Base-by-base conservation (phyloP, 2,888 invertebrate genomes). In the Pilophorus perplexus region DNA sequence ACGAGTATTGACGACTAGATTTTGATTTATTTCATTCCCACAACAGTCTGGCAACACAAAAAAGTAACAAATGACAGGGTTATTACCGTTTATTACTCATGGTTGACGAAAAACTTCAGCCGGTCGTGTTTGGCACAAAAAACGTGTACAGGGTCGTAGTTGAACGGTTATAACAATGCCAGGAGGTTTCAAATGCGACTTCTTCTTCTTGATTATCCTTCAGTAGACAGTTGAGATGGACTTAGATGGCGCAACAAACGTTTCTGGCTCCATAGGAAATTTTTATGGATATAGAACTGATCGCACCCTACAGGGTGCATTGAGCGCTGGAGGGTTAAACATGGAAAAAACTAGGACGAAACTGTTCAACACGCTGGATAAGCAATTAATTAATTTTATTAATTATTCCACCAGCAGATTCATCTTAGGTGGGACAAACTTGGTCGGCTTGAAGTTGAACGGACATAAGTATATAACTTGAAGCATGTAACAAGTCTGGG, bases 1-100 rank as follows among this genome's bases (percentile, higher is more conserved):
- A 55, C 48, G 48, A 48, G 48, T 48, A 48, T 48, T 33, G 38
- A 37, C 37, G 37, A 55, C 37, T 55, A 37, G 38, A 55, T 20
- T 33, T 5, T 22, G 12, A 10, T 33, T 38, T 37, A 55, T 37
- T 38, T 37, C 22, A 25, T 37, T 37, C 33, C 33, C 12, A 37
- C 33, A 55, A 10, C 3, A 55, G 33, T 55, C 3, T 37, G 33
- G 18, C 38, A 55, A 55, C 33, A 55, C 28, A 55, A 55, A 55
- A 55, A 55, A 16, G 38, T 20, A 37, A 37, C 2, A 55, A 55
- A 55, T 20, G 3, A 5, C 22, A 28, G 54, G 27, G 8, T 37
- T 2, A 3, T 4, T 37, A 55, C 37, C 18, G 33, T 55, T 55
- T 28, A 2, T 33, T 55, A 55, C 18, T 55, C 55, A 37, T 37